Evolutionary conservation across 2,797 vertebrate genomes (phyloP).

Genomic region (Acipenser ruthenus): DNA sequence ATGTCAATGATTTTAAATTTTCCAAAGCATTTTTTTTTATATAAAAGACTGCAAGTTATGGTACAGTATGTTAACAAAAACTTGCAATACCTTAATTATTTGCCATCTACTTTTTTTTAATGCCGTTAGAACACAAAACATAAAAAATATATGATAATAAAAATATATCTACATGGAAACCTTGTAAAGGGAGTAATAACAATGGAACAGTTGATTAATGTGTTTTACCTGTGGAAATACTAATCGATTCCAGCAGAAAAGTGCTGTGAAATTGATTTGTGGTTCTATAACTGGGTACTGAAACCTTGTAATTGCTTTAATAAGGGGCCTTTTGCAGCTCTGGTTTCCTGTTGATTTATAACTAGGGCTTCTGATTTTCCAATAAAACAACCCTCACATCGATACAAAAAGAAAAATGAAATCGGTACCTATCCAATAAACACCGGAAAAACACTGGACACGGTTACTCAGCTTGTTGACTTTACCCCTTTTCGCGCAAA

Average conservation of each 20-base stretch:
- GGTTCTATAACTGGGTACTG: too few species aligned
- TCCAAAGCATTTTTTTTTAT: not conserved
- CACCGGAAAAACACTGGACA: too few species aligned
- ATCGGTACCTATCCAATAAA: too few species aligned
- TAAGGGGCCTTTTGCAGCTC: too few species aligned
- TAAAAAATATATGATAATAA: not conserved
- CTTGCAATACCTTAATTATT: not conserved
- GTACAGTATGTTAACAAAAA: not conserved
- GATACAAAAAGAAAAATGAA: too few species aligned
- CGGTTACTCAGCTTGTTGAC: too few species aligned
- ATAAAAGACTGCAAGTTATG: not conserved
- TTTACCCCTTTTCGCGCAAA: too few species aligned
- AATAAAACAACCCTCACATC: too few species aligned
- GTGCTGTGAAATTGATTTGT: not conserved
- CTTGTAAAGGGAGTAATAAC: not conserved
- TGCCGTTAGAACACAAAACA: not conserved
- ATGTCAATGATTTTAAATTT: not conserved
- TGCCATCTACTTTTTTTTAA: not conserved
- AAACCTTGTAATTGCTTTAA: too few species aligned
- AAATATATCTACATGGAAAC: not conserved
- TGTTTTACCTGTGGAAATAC: not conserved
- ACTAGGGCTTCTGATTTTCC: too few species aligned
- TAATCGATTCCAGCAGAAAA: not conserved
- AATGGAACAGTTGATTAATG: not conserved
- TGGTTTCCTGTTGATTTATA: too few species aligned